Evolutionary conservation across 2,888 invertebrate species (phyloP).

Genomic region (Himalopsyche japonica): DNA sequence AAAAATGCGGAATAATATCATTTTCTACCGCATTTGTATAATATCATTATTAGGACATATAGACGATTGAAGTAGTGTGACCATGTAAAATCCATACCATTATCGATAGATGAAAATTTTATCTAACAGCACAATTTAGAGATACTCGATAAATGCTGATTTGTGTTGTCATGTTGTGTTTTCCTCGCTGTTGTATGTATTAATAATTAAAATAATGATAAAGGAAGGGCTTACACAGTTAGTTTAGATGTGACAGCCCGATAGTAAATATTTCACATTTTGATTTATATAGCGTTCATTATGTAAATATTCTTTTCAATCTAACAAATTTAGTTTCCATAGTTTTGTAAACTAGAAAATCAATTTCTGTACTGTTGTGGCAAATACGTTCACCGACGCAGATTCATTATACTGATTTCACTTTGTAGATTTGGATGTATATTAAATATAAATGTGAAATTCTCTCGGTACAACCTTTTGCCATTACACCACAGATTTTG

Average conservation of each 20-base stretch:
- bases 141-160: neutral
- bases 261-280: neutral
- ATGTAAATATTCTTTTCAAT: neutral
- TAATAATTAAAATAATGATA: neutral
- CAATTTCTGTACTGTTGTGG: neutral
- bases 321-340: neutral
- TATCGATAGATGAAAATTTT: neutral
- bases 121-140: neutral
- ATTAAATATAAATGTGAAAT: neutral
- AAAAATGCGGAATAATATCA: too few relatives aligned
- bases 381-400: neutral
- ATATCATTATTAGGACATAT: neutral
- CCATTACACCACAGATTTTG: neutral
- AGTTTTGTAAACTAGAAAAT: neutral
- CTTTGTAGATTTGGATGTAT: neutral
- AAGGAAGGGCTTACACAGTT: neutral
- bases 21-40: too few relatives aligned
- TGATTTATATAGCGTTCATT: neutral
- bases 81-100: constrained; percentile 34
- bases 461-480: neutral
- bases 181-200: neutral
- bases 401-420: neutral
- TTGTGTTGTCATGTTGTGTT: neutral
- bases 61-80: constrained; percentile 32
- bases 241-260: neutral